phyloP scores from a whole-genome alignment of 1,140 invertebrate species.

The Drosophila lowei region DNA sequence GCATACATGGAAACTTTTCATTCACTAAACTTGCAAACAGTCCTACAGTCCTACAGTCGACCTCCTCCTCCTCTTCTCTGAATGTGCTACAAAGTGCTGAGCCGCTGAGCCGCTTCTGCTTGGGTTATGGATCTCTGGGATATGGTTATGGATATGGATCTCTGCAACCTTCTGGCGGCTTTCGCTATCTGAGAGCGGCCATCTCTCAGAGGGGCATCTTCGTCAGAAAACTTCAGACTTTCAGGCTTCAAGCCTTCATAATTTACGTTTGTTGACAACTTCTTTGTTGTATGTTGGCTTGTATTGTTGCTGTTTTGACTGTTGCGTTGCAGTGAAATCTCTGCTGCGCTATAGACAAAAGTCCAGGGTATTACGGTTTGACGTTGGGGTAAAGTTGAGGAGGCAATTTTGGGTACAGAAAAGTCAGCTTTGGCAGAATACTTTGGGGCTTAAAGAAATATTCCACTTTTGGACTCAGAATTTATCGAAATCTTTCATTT shows the following conservation, averaged over 20 bases:
- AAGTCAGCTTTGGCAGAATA: too few species aligned
- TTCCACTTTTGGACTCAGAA: too few species aligned
- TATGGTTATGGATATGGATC: slow-evolving; percentile 45
- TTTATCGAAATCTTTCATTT: too few species aligned
- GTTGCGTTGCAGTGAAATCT: slow-evolving; percentile 35
- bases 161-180: slow-evolving; percentile 32
- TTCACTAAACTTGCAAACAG: slow-evolving; percentile 53
- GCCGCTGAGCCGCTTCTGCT: slow-evolving; percentile 25
- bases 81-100: slow-evolving; percentile 3
- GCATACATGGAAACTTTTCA: slow-evolving; percentile 62
- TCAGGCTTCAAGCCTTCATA: slow-evolving; percentile 66
- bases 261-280: slow-evolving; percentile 75
- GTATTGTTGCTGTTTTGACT: slow-evolving; percentile 31
- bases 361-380: slow-evolving; percentile 1
- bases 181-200: slow-evolving; percentile 53
- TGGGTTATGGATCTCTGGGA: slow-evolving; percentile 4
- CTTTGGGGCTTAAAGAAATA: too few species aligned
- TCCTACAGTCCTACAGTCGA: background rate
- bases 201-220: slow-evolving; percentile 67
- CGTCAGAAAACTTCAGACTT: slow-evolving; percentile 51
- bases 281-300: slow-evolving; percentile 34
- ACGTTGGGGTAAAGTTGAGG: background rate
- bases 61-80: too few species aligned
- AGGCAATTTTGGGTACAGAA: too few species aligned
- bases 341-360: slow-evolving; percentile 16